These are phyloP conservation scores for Andrena bicolor DNA, from an alignment of 2,888 invertebrate genomes.

Conservation along the genomic window DNA sequence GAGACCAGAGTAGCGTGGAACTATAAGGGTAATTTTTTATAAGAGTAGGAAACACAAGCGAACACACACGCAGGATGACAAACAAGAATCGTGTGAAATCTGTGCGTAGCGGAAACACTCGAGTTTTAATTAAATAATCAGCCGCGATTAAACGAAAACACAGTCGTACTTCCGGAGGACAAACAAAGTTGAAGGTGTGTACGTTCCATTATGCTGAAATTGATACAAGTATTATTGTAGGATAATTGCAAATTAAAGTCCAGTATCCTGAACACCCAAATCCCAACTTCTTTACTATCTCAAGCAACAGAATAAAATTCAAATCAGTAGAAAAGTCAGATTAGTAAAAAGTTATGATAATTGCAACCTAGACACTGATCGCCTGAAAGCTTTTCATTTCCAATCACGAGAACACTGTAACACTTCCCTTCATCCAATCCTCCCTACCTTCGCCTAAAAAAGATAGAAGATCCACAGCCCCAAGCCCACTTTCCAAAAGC, in stretches of 20 bases:
- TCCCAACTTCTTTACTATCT: too few species aligned
- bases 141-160: neutral
- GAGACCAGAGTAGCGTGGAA: conserved; percentile 16
- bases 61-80: conserved; percentile 13
- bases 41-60: conserved; percentile 22
- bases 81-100: conserved; percentile 46
- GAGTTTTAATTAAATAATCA: conserved; percentile 37
- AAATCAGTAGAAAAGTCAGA: too few species aligned
- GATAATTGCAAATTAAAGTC: neutral
- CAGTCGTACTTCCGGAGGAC: conserved; percentile 20
- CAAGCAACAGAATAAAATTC: too few species aligned
- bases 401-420: too few species aligned
- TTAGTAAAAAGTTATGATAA: too few species aligned
- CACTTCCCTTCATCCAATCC: too few species aligned
- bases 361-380: too few species aligned
- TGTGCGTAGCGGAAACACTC: neutral
- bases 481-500: too few species aligned
- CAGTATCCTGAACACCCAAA: too few species aligned
- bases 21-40: conserved; percentile 15
- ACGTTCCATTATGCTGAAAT: neutral
- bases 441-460: too few species aligned
- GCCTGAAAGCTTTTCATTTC: too few species aligned
- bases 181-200: neutral
- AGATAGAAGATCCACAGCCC: too few species aligned
- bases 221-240: neutral